Conservation (phyloP, 2,113 vertebrate species). For the Pongo abelii region DNA sequence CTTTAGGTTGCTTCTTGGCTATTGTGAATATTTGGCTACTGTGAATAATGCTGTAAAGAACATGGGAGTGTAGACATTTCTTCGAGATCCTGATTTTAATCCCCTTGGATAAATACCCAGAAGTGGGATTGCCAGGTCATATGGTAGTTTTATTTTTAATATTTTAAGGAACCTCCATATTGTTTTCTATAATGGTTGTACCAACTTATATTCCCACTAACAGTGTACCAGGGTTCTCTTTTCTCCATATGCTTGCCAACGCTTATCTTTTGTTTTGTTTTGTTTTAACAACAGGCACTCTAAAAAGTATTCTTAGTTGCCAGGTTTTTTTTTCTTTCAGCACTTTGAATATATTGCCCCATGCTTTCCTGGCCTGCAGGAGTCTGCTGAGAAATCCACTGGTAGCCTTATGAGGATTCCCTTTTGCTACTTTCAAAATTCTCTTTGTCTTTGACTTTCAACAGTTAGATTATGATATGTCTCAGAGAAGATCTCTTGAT, state of each 20-base stretch:
- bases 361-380: background rate
- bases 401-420: background rate
- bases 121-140: background rate
- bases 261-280: background rate
- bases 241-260: background rate
- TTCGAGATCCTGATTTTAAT: background rate
- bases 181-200: background rate
- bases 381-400: background rate
- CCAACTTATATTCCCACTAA: background rate
- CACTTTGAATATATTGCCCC: background rate
- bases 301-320: background rate
- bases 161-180: background rate
- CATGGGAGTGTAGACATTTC: background rate
- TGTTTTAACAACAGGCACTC: background rate
- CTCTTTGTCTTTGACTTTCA: background rate
- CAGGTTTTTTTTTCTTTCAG: background rate
- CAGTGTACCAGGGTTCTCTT: background rate
- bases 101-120: background rate
- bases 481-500: background rate
- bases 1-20: background rate
- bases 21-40: background rate
- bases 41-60: background rate
- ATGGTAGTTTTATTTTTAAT: background rate
- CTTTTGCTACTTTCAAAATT: background rate
- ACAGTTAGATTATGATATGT: background rate